phyloP scores from a whole-genome alignment of 2,113 vertebrate species.

The Leiothrix lutea region DNA sequence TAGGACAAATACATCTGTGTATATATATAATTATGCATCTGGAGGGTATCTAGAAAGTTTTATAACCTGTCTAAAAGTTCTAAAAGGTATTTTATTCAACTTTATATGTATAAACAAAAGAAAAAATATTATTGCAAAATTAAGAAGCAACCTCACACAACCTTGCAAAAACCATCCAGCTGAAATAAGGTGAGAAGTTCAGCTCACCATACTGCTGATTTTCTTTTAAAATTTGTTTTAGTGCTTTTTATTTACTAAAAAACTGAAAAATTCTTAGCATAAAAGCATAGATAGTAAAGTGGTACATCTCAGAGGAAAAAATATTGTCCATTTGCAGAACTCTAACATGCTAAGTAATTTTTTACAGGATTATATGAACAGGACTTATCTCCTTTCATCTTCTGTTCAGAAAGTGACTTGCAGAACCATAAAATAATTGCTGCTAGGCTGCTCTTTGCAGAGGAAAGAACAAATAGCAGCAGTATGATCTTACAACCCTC shows the following conservation, averaged over 20 bases:
- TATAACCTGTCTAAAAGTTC: not conserved
- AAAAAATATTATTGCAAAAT: not conserved
- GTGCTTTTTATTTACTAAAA: not conserved
- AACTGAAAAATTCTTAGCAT: not conserved
- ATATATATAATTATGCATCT: not conserved
- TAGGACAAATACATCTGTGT: rapidly evolving
- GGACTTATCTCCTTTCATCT: not conserved
- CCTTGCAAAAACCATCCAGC: not conserved
- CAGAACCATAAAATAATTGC: not conserved
- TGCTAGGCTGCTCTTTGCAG: not conserved
- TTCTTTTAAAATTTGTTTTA: not conserved
- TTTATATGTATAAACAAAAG: not conserved
- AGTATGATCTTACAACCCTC: not conserved
- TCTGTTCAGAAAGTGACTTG: not conserved
- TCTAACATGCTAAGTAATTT: not conserved
- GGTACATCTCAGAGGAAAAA: not conserved
- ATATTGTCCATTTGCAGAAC: not conserved
- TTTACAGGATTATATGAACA: not conserved
- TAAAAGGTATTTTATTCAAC: not conserved
- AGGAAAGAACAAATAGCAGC: not conserved
- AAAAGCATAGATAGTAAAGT: not conserved
- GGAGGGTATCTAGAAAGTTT: not conserved
- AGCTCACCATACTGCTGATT: not conserved
- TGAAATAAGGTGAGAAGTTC: not conserved
- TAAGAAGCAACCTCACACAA: not conserved